Evolutionary conservation across 2,113 vertebrate genomes (phyloP).

Genomic region (Ceyx cyanopectus): DNA sequence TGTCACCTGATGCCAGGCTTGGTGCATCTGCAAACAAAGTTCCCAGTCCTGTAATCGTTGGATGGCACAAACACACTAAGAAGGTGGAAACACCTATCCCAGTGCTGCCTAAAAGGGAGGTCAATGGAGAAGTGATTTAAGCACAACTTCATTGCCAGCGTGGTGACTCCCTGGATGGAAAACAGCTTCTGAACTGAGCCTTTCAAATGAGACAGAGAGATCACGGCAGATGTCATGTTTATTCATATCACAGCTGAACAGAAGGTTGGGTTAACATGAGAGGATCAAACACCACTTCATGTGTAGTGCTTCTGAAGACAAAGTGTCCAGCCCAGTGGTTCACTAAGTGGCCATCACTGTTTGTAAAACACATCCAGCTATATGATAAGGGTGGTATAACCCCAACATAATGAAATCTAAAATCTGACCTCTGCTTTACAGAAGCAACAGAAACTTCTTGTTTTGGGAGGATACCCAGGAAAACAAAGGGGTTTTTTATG

Average conservation of each 20-base stretch:
- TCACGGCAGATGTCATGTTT: background rate
- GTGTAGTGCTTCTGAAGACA: background rate
- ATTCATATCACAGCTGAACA: background rate
- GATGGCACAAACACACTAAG: background rate
- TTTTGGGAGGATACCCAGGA: background rate
- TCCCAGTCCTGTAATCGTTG: background rate
- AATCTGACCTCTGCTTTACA: background rate
- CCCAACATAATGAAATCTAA: background rate
- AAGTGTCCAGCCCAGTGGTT: background rate
- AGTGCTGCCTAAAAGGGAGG: background rate
- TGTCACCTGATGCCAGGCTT: background rate
- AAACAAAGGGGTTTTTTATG: background rate
- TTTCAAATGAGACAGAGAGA: background rate
- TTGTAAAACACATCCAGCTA: background rate
- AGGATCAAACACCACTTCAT: fast-evolving
- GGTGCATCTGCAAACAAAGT: background rate
- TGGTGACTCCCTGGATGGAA: background rate
- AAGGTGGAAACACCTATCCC: background rate
- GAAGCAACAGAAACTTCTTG: background rate
- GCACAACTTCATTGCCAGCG: fast-evolving
- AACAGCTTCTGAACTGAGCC: background rate
- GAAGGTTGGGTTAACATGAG: background rate
- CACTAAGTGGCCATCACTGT: background rate
- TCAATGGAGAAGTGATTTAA: background rate
- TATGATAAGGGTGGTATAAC: background rate